Evolutionary conservation across 2,797 vertebrate species (phyloP).

Genomic region (Enteromius argenteus): DNA sequence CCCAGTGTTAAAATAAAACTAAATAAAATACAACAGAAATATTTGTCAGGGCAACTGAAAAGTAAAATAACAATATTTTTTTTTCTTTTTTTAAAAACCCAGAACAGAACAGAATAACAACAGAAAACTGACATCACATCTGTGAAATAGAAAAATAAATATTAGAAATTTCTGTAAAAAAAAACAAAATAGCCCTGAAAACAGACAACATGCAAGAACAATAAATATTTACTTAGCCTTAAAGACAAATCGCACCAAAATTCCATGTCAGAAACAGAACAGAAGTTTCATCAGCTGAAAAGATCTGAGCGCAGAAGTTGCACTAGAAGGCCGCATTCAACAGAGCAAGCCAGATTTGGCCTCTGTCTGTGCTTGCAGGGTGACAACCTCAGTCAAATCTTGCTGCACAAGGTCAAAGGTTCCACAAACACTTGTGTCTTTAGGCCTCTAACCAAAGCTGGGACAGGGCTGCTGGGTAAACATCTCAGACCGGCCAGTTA

Average conservation of each 20-base stretch:
- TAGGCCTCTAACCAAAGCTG: conserved; percentile 27
- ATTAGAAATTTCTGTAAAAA: too few species aligned
- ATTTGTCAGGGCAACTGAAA: background rate
- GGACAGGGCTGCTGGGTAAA: conserved; percentile 62
- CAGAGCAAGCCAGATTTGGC: background rate
- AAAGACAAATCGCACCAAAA: background rate
- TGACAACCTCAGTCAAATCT: conserved; percentile 20
- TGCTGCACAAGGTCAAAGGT: conserved; percentile 68
- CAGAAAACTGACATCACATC: background rate
- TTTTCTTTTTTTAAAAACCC: too few species aligned
- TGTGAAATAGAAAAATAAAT: too few species aligned
- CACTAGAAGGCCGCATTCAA: background rate
- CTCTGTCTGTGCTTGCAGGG: conserved; percentile 53
- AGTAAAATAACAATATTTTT: background rate
- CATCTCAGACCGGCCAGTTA: conserved; percentile 62
- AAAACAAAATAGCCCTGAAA: too few species aligned
- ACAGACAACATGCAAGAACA: background rate
- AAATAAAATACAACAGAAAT: background rate
- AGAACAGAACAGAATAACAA: background rate
- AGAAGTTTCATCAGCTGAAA: background rate
- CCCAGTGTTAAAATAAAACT: background rate
- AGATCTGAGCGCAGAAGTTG: background rate
- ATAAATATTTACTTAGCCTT: background rate
- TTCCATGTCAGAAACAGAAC: background rate
- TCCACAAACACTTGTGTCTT: conserved; percentile 69